phyloP scores from a whole-genome alignment of 1,140 invertebrate genomes.

The Pentalonia nigronervosa region DNA sequence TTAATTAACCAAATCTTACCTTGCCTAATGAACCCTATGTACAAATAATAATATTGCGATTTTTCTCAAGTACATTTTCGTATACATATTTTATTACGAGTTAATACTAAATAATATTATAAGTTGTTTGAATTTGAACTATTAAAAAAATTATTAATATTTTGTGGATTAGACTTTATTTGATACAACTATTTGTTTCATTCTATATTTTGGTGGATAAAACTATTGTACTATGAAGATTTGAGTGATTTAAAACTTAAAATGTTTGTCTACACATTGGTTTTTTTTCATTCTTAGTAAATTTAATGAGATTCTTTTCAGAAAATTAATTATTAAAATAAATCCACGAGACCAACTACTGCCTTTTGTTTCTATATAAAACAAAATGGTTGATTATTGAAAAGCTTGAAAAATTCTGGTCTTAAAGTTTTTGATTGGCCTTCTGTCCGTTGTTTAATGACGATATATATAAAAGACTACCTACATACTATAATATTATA shows the following conservation, averaged over 20 bases:
- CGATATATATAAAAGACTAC: neutral
- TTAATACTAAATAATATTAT: neutral
- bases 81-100: neutral
- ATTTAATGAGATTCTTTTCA: neutral
- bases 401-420: neutral
- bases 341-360: neutral
- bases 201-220: neutral
- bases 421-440: neutral
- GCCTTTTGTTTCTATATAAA: neutral
- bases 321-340: neutral
- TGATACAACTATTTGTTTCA: neutral
- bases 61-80: neutral
- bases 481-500: neutral
- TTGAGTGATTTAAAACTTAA: neutral
- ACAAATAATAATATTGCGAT: neutral
- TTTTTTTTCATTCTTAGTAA: neutral
- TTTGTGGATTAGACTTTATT: neutral
- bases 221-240: neutral
- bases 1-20: neutral
- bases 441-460: neutral
- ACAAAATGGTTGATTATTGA: neutral
- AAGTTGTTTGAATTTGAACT: neutral
- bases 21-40: neutral
- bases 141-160: neutral
- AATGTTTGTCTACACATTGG: neutral